Evolutionary conservation across 1,140 invertebrate genomes (phyloP), one percentile per base, ranked within the genome.

Genomic region (Phocides pigmalion): DNA sequence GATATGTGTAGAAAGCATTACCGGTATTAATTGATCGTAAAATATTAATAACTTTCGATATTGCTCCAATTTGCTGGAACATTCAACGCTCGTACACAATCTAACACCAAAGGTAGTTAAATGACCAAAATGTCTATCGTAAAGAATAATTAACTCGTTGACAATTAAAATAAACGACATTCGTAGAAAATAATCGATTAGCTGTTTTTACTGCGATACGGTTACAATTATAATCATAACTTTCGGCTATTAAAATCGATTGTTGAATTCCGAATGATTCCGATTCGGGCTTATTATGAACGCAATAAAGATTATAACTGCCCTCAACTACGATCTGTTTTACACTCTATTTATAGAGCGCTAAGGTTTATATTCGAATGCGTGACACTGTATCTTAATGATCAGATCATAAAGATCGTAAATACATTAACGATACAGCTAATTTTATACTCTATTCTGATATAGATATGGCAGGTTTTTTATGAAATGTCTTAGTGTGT

Each of bases 181-280:
- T 42, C 17, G 12, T 74, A 65, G 62, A 65, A 61, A 67, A 75
- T 51, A 58, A 74, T 66, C 62, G 62, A 74, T 67, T 62, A 54
- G 47, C 61, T 39, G 47, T 53, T 64, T 67, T 70, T 54, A 73
- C 51, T 73, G 65, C 66, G 74, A 78, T 76, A 83, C 72, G 74
- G 70, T 78, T 72, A 50, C 62, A 59, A 79, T 76, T 73, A 59
- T 64, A 58, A 67, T 72, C 62, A 70, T 71, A 74, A 83, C 81
- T 83, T 83, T 83, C 79, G 69, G 71, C 75, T 71, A 78, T 81
- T 81, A 81, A 78, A 64, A 72, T 72, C 69, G 72, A 77, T 76
- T 74, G 64, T 71, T 58, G 22, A 64, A 72, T 70, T 72, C 69
- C 44, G 56, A 66, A 56, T 42, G 35, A 56, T 56, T 42, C 37